A percentile compares a stretch with the other conserved stretches of the same genome.
These are phyloP conservation scores for Chrysodeixis includens DNA, from an alignment of 2,888 invertebrate genomes.

Conservation along the genomic window DNA sequence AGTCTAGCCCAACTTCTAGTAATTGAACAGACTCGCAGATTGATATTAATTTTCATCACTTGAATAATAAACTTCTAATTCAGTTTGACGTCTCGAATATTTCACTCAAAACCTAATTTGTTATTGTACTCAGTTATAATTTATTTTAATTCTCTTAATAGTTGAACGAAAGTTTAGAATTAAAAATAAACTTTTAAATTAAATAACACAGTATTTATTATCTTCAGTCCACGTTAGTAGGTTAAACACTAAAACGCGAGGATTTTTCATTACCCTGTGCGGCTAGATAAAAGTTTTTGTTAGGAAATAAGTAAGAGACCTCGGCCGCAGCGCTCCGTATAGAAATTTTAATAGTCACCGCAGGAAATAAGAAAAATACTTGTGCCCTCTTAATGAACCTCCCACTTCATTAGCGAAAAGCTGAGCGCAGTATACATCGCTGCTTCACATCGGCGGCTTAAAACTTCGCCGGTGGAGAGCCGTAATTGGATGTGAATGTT, in stretches of 20 bases:
- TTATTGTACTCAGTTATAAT: background rate
- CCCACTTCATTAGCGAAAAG: constrained; percentile 39
- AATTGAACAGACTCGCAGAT: background rate
- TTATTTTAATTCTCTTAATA: background rate
- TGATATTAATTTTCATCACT: background rate
- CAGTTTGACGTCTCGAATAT: background rate
- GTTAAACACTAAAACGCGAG: constrained; percentile 16
- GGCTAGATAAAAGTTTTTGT: constrained; percentile 32
- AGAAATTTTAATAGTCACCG: constrained; percentile 50
- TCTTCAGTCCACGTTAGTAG: constrained; percentile 12
- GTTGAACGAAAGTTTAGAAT: background rate
- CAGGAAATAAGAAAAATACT: constrained; percentile 57
- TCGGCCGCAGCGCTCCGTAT: constrained; percentile 14
- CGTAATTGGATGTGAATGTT: constrained; percentile 18
- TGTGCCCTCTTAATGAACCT: constrained; percentile 51
- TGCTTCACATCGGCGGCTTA: constrained; percentile 25
- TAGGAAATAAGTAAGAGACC: constrained; percentile 26
- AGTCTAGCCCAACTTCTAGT: background rate
- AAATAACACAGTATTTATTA: background rate
- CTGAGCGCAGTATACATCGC: constrained; percentile 42
- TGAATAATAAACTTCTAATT: background rate
- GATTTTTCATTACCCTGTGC: constrained; percentile 40
- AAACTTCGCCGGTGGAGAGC: constrained; percentile 26
- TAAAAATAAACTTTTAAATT: background rate
- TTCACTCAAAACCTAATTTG: background rate